Conservation (phyloP, 2,888 invertebrate genomes). For the Tubulanus polymorphus region DNA sequence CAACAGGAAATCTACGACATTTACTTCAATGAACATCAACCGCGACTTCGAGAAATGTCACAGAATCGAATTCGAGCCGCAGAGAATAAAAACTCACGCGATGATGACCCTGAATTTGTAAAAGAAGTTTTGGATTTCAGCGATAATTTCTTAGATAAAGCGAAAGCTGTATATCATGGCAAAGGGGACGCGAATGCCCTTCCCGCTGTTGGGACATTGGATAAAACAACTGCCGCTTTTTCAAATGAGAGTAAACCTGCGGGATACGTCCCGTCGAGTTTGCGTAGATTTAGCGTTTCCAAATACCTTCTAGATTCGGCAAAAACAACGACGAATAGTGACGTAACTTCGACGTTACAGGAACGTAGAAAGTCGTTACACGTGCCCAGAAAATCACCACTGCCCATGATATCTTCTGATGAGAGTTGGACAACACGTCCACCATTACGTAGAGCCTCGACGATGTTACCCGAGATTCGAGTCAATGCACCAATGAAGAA, state of each 20-base stretch:
- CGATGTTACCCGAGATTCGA: no score
- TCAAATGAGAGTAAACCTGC: not conserved
- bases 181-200: no score
- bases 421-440: not conserved
- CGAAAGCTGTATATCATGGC: no score
- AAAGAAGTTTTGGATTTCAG: no score
- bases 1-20: conserved; percentile 6
- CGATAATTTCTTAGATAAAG: no score
- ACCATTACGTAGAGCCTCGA: not conserved
- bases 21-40: conserved; percentile 11
- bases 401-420: not conserved
- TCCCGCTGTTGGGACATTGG: no score
- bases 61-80: not conserved
- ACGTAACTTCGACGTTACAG: not conserved
- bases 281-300: not conserved
- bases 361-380: not conserved
- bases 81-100: not conserved
- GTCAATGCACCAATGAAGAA: no score
- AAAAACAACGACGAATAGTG: not conserved
- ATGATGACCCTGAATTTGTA: not conserved
- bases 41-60: conserved; percentile 2
- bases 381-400: not conserved
- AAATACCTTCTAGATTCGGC: no score
- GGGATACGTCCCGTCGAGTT: not conserved
- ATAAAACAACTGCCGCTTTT: no score